Conservation (phyloP, 1,140 invertebrate genomes). For the Galendromus occidentalis region DNA sequence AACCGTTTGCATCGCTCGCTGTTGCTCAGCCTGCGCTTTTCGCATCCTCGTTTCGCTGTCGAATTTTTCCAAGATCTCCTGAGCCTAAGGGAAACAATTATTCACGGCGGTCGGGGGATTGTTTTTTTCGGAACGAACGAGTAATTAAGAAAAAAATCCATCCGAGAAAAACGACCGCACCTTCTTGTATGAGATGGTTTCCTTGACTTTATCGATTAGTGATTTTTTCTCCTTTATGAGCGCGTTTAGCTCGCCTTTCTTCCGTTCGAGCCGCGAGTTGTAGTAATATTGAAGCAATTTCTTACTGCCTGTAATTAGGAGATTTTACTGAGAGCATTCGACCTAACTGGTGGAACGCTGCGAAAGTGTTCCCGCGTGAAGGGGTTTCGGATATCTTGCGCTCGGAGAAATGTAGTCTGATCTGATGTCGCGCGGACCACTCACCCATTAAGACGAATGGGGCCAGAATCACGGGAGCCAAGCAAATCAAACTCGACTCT, state of each 20-base stretch:
- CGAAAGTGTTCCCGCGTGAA: too few relatives aligned
- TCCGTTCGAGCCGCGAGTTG: conserved; percentile 53
- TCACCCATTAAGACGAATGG: not conserved
- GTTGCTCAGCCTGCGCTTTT: not conserved
- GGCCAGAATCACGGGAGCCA: not conserved
- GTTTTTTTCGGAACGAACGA: too few relatives aligned
- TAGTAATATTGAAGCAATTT: conserved; percentile 67
- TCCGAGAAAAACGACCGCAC: too few relatives aligned
- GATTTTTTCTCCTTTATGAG: conserved; percentile 61
- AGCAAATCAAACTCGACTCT: not conserved
- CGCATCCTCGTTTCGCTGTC: conserved; percentile 35
- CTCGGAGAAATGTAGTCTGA: too few relatives aligned
- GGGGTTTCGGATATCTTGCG: too few relatives aligned
- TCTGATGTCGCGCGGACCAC: too few relatives aligned
- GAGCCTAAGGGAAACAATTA: not conserved
- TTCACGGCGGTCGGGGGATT: too few relatives aligned
- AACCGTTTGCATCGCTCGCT: not conserved
- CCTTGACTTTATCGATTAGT: conserved; percentile 84
- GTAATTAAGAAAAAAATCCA: too few relatives aligned
- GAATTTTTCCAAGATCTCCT: conserved; percentile 68
- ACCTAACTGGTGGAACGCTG: not conserved
- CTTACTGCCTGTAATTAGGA: conserved; percentile 30
- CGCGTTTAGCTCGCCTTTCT: conserved; percentile 48
- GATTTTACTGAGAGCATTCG: too few relatives aligned
- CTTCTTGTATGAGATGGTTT: conserved; percentile 82